phyloP scores from a whole-genome alignment of 2,888 invertebrate species.

The Sinhomidia bicolor region DNA sequence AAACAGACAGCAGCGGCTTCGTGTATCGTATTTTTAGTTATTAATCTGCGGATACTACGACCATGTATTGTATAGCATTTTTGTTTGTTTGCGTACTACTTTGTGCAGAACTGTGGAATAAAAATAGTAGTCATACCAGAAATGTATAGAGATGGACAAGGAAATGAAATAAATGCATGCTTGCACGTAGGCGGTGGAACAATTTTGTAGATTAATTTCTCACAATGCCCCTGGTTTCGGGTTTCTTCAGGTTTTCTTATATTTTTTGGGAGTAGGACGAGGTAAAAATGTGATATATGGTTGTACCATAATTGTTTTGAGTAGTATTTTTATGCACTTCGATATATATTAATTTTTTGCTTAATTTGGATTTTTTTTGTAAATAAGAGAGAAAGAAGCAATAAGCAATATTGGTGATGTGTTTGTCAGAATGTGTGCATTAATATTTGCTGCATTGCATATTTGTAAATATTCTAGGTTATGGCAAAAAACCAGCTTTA shows the following conservation, averaged over 20 bases:
- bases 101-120: not conserved
- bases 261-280: not conserved
- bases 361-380: not conserved
- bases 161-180: not conserved
- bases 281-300: no score
- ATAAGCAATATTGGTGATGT: no score
- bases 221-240: constrained; percentile 17
- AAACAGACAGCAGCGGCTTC: not conserved
- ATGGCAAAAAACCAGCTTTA: not conserved
- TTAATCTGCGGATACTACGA: not conserved
- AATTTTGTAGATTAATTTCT: constrained; percentile 38
- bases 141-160: not conserved
- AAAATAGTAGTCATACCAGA: not conserved
- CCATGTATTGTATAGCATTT: not conserved
- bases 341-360: not conserved
- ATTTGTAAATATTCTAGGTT: constrained; percentile 12
- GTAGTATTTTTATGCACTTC: not conserved
- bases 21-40: not conserved
- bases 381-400: no score
- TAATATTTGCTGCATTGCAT: not conserved
- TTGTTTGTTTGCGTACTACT: not conserved
- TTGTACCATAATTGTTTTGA: not conserved
- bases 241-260: constrained; percentile 8
- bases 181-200: not conserved
- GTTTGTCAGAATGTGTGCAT: not conserved